These are phyloP conservation scores for Tiphia femorata DNA, from an alignment of 2,888 invertebrate species.

Conservation along the genomic window DNA sequence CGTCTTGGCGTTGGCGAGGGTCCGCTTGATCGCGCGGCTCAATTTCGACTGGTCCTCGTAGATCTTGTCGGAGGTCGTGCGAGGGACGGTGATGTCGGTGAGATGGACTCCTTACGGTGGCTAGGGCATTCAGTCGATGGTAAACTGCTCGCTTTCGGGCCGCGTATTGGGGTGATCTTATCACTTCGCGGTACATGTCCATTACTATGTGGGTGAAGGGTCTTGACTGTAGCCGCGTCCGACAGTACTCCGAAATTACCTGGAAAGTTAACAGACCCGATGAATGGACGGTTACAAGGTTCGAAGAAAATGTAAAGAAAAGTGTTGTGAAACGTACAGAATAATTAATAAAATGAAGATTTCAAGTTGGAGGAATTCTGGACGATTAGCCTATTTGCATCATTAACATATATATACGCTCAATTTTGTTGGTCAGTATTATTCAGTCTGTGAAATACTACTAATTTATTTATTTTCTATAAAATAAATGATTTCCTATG, in stretches of 20 bases:
- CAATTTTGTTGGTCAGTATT: too few species aligned
- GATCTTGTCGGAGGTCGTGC: conserved; percentile 15
- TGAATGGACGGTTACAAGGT: background rate
- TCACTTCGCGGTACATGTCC: conserved; percentile 73
- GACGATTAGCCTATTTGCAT: too few species aligned
- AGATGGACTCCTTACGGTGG: too few species aligned
- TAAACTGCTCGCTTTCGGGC: conserved; percentile 56
- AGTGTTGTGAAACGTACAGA: too few species aligned
- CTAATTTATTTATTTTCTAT: too few species aligned
- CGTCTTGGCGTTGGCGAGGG: background rate
- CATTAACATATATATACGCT: too few species aligned
- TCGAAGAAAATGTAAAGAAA: too few species aligned
- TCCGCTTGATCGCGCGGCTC: too few species aligned
- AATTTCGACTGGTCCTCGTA: too few species aligned
- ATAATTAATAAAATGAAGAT: background rate
- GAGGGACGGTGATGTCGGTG: conserved; percentile 15
- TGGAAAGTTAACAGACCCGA: conserved; percentile 49
- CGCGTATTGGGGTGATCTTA: conserved; percentile 59
- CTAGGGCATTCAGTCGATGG: conserved; percentile 30
- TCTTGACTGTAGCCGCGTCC: conserved; percentile 71
- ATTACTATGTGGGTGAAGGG: conserved; percentile 76
- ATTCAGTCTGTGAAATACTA: too few species aligned
- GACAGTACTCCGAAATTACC: conserved; percentile 75
- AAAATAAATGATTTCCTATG: too few species aligned
- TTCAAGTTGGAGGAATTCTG: too few species aligned